Percentiles rank a stretch among this genome's conserved stretches.
Conservation (phyloP, 2,888 invertebrate genomes). For the Laspeyria flexula region DNA sequence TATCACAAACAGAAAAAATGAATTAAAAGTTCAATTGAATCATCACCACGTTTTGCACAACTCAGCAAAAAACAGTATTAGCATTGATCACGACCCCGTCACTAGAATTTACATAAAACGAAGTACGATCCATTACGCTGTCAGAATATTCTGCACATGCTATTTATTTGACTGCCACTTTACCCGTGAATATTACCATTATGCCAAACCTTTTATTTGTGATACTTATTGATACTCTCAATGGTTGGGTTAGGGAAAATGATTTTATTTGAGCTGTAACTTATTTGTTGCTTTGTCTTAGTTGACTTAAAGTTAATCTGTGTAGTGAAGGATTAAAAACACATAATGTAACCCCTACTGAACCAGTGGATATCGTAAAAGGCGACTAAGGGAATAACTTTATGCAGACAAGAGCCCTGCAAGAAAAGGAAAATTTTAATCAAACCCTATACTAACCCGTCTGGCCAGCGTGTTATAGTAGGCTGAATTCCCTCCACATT, state of each 20-base stretch:
- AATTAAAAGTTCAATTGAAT: background rate
- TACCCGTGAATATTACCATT: constrained; percentile 1
- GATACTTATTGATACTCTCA: background rate
- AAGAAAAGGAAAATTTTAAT: too few relatives aligned
- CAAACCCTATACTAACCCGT: too few relatives aligned
- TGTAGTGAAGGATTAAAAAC: too few relatives aligned
- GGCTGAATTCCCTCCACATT: too few relatives aligned
- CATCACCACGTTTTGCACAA: background rate
- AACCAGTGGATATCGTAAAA: too few relatives aligned
- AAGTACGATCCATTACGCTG: constrained; percentile 25
- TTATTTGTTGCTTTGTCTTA: too few relatives aligned
- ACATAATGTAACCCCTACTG: too few relatives aligned
- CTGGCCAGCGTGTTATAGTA: too few relatives aligned
- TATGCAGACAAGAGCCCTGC: too few relatives aligned
- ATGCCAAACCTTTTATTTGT: background rate
- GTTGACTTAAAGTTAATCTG: background rate
- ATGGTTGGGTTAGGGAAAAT: background rate
- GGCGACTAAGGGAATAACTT: too few relatives aligned
- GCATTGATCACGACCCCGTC: constrained; percentile 27
- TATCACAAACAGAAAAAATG: too few relatives aligned
- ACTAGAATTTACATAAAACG: constrained; percentile 17
- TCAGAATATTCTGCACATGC: constrained; percentile 7
- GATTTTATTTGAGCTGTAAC: background rate
- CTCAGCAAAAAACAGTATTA: background rate
- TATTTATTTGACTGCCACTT: constrained; percentile 18